Conservation (phyloP, 2,797 vertebrate species). For the Rhinichthys osculus region DNA sequence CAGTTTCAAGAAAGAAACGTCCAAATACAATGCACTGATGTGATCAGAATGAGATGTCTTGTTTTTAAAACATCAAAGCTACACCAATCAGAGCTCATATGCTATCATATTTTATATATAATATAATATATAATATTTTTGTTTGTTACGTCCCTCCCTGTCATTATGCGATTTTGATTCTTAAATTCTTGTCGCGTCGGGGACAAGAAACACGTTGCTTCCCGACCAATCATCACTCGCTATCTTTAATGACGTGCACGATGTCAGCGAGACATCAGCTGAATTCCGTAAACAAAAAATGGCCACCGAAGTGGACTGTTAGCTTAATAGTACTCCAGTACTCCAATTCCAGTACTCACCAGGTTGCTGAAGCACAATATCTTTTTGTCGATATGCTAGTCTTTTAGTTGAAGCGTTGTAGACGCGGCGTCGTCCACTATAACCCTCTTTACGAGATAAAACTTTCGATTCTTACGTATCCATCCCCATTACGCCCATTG, state of each 20-base stretch:
- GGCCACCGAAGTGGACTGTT: background rate
- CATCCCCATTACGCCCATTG: background rate
- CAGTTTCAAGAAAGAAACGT: background rate
- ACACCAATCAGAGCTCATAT: background rate
- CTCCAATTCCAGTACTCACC: background rate
- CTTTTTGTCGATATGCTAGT: background rate
- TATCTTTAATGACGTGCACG: background rate
- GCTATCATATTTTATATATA: too few species aligned
- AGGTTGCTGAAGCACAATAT: background rate
- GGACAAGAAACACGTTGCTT: background rate
- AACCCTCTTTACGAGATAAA: background rate
- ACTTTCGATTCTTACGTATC: background rate
- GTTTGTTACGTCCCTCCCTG: background rate
- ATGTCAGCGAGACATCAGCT: too few species aligned
- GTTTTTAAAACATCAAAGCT: conserved; percentile 20
- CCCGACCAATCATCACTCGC: accelerated
- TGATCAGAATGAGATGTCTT: conserved; percentile 2
- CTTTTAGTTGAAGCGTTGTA: background rate
- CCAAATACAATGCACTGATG: background rate
- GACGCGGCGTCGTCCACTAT: background rate
- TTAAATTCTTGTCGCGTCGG: background rate
- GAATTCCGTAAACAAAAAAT: background rate
- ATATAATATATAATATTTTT: too few species aligned
- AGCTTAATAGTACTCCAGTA: background rate
- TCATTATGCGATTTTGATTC: background rate